phyloP scores from a whole-genome alignment of 2,888 invertebrate genomes.

The Agrotis puta region DNA sequence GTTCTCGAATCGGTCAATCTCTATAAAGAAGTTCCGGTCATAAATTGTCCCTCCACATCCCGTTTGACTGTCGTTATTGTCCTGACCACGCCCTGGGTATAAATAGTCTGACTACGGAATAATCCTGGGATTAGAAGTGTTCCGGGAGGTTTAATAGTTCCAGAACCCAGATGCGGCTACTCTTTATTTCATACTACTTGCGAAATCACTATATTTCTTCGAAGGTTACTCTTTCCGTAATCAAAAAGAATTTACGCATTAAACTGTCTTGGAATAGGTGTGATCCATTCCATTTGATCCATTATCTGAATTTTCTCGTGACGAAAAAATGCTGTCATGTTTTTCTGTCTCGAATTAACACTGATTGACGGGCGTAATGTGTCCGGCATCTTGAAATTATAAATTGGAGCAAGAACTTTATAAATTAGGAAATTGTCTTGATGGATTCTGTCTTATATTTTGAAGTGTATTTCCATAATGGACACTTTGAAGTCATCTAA shows the following conservation, averaged over 20 bases:
- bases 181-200: slow-evolving; percentile 33
- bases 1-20: slow-evolving; percentile 80
- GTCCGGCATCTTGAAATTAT: slow-evolving; percentile 31
- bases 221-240: not conserved
- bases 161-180: slow-evolving; percentile 34
- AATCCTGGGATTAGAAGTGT: slow-evolving; percentile 64
- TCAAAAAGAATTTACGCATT: slow-evolving; percentile 45
- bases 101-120: slow-evolving; percentile 71
- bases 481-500: slow-evolving; percentile 25
- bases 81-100: slow-evolving; percentile 74
- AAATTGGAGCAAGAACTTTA: slow-evolving; percentile 23
- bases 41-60: slow-evolving; percentile 86
- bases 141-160: slow-evolving; percentile 54
- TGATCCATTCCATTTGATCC: slow-evolving; percentile 43
- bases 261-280: slow-evolving; percentile 46
- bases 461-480: slow-evolving; percentile 20
- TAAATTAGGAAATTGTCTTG: slow-evolving; percentile 13
- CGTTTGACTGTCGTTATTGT: slow-evolving; percentile 82
- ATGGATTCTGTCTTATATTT: slow-evolving; percentile 6
- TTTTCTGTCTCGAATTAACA: slow-evolving; percentile 38
- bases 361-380: slow-evolving; percentile 24
- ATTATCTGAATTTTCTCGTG: slow-evolving; percentile 32
- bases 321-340: slow-evolving; percentile 19
- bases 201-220: slow-evolving; percentile 24
- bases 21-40: slow-evolving; percentile 86